Percentiles rank a stretch among this genome's conserved stretches.
Conservation (phyloP, 2,113 vertebrate species). For the Aegithalos caudatus region DNA sequence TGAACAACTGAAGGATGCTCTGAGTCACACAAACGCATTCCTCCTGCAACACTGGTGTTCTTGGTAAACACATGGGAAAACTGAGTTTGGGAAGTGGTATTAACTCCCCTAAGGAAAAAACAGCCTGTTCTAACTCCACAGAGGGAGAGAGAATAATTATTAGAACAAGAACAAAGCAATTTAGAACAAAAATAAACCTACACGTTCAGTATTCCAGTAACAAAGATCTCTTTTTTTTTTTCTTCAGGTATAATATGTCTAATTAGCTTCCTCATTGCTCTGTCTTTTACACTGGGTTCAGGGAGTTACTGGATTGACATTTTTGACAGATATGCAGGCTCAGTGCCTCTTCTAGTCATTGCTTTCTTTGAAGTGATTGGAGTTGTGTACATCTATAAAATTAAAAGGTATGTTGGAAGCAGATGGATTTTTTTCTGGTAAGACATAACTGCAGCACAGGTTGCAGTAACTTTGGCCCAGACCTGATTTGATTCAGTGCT, state of each 20-base stretch:
- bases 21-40: background rate
- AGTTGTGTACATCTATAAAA: slow-evolving; percentile 79
- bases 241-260: slow-evolving; percentile 75
- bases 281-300: slow-evolving; percentile 83
- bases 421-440: background rate
- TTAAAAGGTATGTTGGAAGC: slow-evolving; percentile 73
- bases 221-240: background rate
- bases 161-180: background rate
- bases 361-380: slow-evolving; percentile 83
- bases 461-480: background rate
- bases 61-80: background rate
- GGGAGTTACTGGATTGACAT: slow-evolving; percentile 94
- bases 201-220: background rate
- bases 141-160: background rate
- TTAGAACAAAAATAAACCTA: background rate
- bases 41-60: background rate
- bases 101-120: background rate
- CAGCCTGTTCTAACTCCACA: background rate
- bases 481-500: background rate
- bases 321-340: slow-evolving; percentile 83
- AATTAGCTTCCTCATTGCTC: slow-evolving; percentile 68
- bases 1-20: background rate
- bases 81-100: background rate
- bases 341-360: slow-evolving; percentile 82
- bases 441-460: background rate